phyloP scores from a whole-genome alignment of 2,113 vertebrate genomes.

The Hippocampus mohnikei region DNA sequence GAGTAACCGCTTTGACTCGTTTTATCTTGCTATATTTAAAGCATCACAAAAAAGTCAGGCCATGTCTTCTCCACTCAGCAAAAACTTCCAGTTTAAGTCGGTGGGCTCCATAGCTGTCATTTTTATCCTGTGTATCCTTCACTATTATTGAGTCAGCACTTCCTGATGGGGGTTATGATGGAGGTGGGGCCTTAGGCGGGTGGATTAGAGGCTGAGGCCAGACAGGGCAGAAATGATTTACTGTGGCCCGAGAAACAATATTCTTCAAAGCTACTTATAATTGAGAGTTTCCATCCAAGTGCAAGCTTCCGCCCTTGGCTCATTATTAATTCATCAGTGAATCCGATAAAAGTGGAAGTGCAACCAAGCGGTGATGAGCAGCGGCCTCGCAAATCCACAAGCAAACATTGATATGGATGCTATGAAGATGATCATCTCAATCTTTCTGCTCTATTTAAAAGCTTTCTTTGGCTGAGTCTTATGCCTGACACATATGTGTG shows the following conservation, averaged over 20 bases:
- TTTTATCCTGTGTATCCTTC: constrained; percentile 15
- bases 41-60: neutral
- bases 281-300: constrained; percentile 49
- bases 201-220: constrained; percentile 39
- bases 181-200: constrained; percentile 28
- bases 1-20: constrained; percentile 9
- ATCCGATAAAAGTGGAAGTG: constrained; percentile 11
- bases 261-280: constrained; percentile 46
- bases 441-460: neutral
- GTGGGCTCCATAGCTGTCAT: constrained; percentile 14
- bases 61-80: constrained; percentile 13
- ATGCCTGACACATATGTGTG: neutral
- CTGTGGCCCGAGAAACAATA: constrained; percentile 11
- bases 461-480: neutral
- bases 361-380: neutral
- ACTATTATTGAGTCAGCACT: constrained; percentile 35
- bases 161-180: constrained; percentile 25
- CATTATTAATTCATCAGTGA: constrained; percentile 32
- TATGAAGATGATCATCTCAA: neutral
- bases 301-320: constrained; percentile 28
- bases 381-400: constrained; percentile 6
- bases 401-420: neutral
- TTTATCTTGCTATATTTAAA: constrained; percentile 10
- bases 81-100: neutral
- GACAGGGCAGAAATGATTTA: constrained; percentile 46